These are phyloP conservation scores for Dasypus novemcinctus DNA, from an alignment of 2,113 vertebrate species.

Conservation along the genomic window DNA sequence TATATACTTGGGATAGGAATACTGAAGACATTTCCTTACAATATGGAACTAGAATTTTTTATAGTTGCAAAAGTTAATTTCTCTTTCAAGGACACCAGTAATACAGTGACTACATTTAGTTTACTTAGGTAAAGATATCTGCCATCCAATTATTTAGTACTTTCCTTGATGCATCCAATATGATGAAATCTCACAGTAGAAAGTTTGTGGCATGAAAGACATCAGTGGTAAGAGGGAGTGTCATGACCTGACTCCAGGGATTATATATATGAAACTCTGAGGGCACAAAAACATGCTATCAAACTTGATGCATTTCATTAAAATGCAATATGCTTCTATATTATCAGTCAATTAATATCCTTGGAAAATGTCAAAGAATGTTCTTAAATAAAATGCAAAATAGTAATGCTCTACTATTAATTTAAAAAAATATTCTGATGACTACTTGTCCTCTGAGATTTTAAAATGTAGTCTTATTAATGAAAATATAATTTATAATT, in stretches of 20 bases:
- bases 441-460: background rate
- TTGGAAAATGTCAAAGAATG: background rate
- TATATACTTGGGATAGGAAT: background rate
- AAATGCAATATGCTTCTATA: background rate
- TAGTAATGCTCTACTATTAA: background rate
- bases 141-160: background rate
- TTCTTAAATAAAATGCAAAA: background rate
- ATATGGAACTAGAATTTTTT: background rate
- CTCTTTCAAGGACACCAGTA: background rate
- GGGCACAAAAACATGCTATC: background rate
- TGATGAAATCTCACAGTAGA: background rate
- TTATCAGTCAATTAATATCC: background rate
- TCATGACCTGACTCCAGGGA: background rate
- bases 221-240: background rate
- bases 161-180: background rate
- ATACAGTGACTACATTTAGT: background rate
- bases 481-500: constrained; percentile 2
- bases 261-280: background rate
- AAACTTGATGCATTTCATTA: background rate
- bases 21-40: background rate
- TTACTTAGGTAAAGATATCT: background rate
- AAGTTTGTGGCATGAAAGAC: background rate
- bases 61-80: background rate
- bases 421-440: background rate
- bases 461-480: background rate